Evolutionary conservation across 2,797 vertebrate species (phyloP), one percentile per base, ranked within the genome.

Genomic region (Hyperoplus lanceolatus): DNA sequence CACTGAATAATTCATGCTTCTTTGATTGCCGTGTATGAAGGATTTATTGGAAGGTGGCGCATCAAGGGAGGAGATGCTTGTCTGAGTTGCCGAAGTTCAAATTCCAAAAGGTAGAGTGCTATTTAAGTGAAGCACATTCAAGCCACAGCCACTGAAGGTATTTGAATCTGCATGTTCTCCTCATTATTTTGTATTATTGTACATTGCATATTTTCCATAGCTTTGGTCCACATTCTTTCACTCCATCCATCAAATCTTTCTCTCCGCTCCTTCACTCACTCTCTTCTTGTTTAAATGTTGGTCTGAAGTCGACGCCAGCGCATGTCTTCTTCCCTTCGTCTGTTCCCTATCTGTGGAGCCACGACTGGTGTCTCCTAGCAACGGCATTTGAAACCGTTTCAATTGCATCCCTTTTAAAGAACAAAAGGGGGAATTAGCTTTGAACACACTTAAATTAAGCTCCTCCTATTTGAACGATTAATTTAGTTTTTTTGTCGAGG

Each of bases 1-100:
- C 55, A 64, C 80, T 94, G 91, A 93, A 94, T 94, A 83, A 94
- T 93, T 94, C 90, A 93, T 93, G 70, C 54, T 78, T 45, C 71
- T 87, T 91, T 94, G 87, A 93, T 90, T 91, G 86, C 85, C 7
- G 39, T 63, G 45, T 86, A 72, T 90, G 81, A 89, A 75, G 84
- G 82, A 89, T 92, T 91, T 82, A 86, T 81, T 83, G 82, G 54
- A 54, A 87, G 75, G 82, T 80, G 81, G 69, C 49, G 77, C 87
- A 81, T 82, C 73, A 66, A 64, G 82, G 80, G 74, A 82, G 75
- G 71, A 77, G 86, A 87, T 85, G 58, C 66, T 85, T 80, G 86
- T 88, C 77, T 70, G 50, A 64, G 77, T 68, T 76, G 70, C 68
- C 71, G 57, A 57, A 71, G 81, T 91, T 91, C 86, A 87, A 75